Evolutionary conservation across 2,888 invertebrate species (phyloP), one percentile per base, ranked within the genome.

Genomic region (Petrolisthes cinctipes): DNA sequence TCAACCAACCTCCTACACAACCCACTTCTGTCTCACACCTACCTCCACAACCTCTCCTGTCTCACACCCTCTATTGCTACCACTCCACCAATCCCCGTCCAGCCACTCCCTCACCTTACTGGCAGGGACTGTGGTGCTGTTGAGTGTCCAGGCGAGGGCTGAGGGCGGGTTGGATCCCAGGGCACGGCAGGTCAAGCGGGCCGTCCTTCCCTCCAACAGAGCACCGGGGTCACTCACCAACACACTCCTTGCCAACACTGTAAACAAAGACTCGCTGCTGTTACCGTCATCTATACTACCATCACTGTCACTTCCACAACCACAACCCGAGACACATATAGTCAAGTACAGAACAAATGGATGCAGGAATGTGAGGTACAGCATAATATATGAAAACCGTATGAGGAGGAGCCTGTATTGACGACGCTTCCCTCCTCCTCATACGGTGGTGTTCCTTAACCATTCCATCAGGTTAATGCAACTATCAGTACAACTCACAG

Each of bases 211-310:
- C 78, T 61, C 84, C 83, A 84, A 57, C 78, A 84, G 61, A 2
- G 84, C 78, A n/a, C 66, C 78, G 6, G 84, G 78, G 53, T 37
- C 61, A 4, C 11, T 20, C 51, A 84, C 53, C 66, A 3, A 7
- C 61, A 84, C 84, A 9, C 78, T 78, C 4, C 37, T 57, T 11
- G 84, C 78, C 84, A 78, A 11, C 84, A 84, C 84, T 84, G 84
- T n/a, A 56, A 53, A 23, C 23, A 23, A 53, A 76, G 4, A 17
- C 17, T 14, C 17, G 66, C 1, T 14, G 0, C 14, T 66, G 66
- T 14, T 17, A 66, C 66, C 14, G 14, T 37, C 37, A 37, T 37
- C 37, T 37, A 37, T 37, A 71, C 7, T 17, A 71, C 23, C 23
- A 11, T 11, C 71, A 11, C n/a, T 5, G n/a, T 71, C 5, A 71